A percentile compares a stretch with the other conserved stretches of the same genome.
These are phyloP conservation scores for Aphelocoma californica DNA, from an alignment of 2,797 vertebrate genomes.

Conservation along the genomic window DNA sequence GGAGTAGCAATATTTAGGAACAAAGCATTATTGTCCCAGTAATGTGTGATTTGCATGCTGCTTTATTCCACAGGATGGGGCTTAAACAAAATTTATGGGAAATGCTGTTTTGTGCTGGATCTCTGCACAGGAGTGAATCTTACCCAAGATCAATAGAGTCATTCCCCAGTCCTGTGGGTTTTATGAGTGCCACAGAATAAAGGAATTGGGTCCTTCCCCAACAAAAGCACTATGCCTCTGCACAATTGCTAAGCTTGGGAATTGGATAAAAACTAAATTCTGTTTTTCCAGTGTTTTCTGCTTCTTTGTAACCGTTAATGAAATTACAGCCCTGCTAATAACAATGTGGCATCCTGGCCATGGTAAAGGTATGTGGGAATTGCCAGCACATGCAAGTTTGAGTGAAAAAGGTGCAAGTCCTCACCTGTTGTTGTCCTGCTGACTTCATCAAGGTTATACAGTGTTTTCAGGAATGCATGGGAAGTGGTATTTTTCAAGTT, in stretches of 20 bases:
- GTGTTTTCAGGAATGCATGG: neutral
- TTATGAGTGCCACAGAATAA: neutral
- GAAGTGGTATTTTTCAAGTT: neutral
- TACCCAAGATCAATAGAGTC: neutral
- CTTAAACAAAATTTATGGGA: neutral
- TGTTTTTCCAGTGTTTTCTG: neutral
- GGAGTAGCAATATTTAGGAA: neutral
- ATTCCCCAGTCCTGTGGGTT: slow-evolving; percentile 6
- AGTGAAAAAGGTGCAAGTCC: neutral
- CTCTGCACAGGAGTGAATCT: slow-evolving; percentile 52
- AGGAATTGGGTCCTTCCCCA: neutral
- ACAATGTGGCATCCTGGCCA: neutral
- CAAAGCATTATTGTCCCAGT: neutral
- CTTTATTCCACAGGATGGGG: neutral
- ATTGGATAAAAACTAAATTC: neutral
- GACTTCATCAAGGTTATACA: neutral
- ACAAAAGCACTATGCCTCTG: neutral
- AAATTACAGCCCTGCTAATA: neutral
- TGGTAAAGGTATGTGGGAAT: neutral
- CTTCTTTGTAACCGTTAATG: neutral
- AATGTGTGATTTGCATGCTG: neutral
- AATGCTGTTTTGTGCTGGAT: slow-evolving; percentile 50
- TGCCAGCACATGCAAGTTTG: neutral
- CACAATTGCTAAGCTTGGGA: neutral
- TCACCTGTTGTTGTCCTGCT: neutral